Evolutionary conservation across 2,113 vertebrate genomes (phyloP), one percentile per base, ranked within the genome.

Genomic region (Chelonoidis abingdonii): DNA sequence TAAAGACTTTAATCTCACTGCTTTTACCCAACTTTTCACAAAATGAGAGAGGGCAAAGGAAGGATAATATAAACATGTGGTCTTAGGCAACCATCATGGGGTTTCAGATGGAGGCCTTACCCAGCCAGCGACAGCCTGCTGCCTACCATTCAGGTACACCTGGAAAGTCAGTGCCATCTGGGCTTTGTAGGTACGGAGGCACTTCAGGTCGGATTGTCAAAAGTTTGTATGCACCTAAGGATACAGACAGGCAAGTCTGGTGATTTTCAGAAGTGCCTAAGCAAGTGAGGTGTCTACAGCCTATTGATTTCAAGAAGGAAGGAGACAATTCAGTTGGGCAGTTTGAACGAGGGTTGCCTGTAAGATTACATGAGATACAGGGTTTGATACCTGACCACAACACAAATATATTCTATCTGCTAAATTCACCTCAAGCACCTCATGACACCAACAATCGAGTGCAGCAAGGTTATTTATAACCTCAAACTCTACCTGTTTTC

Each of bases 91-190:
- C 25, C 75, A 12, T 78, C 5, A 14, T 78, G 41, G 24, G 44
- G 10, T 16, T 78, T 47, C 75, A 47, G n/a, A 47, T 13, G 24
- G 38, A 76, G 24, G 41, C 41, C 72, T 76, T 6, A 31, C 56
- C 5, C 3, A 49, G 1, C 0, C 6, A 29, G 35, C 56, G 1
- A 0, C 0, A 19, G 14, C 78, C 47, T 49, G 78, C 29, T 5
- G 25, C 3, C 14, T 1, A 0, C 21, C 53, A 62, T 59, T n/a
- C 62, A 1, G 0, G 11, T 2, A 5, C n/a, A 10, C 29, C 1
- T 59, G 38, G 2, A 13, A 2, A 47, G 56, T 21, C 52, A 6
- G 5, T 2, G 1, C 35, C 35, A 22, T 2, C 35, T 38, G 35
- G 35, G 19, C 19, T 38, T 10, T 72, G n/a, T 38, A 38, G 65